Base-by-base conservation (phyloP, 1,140 invertebrate species). In the Holotrichia oblita region DNA sequence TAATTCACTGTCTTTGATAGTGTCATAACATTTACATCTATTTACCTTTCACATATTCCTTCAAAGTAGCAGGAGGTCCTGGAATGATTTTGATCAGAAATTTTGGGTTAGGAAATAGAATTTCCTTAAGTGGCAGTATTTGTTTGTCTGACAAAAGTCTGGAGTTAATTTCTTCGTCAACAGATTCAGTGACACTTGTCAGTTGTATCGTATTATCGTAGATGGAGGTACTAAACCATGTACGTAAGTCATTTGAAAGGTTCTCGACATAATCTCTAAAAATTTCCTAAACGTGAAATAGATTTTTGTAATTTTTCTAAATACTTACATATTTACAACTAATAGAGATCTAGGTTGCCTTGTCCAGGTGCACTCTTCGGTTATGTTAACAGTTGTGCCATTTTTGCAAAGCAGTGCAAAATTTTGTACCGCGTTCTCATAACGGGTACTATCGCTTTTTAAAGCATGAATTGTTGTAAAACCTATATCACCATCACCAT, bases 341-440 rank as follows among this genome's bases (percentile, higher is more conserved):
- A 93, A 81, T 0, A 88, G 84, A 12, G 85, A 84, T 89, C 91
- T 91, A 8, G 90, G 90, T 83, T 92, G 90, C 40, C 86, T 87
- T 0, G 91, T 86, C 89, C 92, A 91, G n/a, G 88, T 80, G 81
- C 92, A 93, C 77, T 80, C 81, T 0, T 86, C 78, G 4, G 83
- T 48, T 81, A 24, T 0, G 34, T 48, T 48, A 2, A 48, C 69
- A 6, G 73, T 73, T 0, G 88, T 88, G 3, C 93, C 93, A 85
- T 94, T 89, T 17, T 90, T 89, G 85, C 95, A 96, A 44, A 96
- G 81, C 77, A 81, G 81, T 61, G 77, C 78, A 42, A 78, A 83
- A 27, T 75, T 55, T 40, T 80, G 72, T 61, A 75, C 81, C 81
- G 24, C 40, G 41, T 40, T 69, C 59, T 6, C 20, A 64, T 40